Evolutionary conservation across 2,113 vertebrate genomes (phyloP).

Genomic region (Anhinga anhinga): DNA sequence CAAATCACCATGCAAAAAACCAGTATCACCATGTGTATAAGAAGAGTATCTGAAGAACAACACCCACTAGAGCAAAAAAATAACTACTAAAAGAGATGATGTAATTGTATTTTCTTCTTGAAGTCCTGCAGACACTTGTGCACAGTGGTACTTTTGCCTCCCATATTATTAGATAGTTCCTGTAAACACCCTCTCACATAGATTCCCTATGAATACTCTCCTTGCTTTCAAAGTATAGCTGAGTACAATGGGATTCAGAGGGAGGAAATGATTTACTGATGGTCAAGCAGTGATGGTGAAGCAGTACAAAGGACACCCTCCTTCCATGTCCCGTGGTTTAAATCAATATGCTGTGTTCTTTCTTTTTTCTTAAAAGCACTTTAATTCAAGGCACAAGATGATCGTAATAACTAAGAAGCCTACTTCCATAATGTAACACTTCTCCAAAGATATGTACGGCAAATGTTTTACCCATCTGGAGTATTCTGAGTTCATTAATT

Average conservation of each 20-base stretch:
- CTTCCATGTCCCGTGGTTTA: background rate
- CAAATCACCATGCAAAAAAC: background rate
- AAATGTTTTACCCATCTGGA: background rate
- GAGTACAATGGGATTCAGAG: background rate
- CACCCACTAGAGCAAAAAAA: background rate
- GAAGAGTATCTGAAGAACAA: background rate
- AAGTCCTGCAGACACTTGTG: background rate
- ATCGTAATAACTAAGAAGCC: background rate
- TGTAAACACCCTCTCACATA: background rate
- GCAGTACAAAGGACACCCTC: background rate
- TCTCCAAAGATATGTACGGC: background rate
- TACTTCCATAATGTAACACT: background rate
- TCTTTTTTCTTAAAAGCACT: background rate
- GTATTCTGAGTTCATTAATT: background rate
- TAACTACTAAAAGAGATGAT: background rate
- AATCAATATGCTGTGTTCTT: background rate
- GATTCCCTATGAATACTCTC: background rate
- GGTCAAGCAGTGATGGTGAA: background rate
- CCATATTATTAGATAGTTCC: background rate
- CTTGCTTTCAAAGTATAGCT: background rate
- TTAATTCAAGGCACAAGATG: background rate
- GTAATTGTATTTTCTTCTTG: background rate
- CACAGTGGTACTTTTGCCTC: background rate
- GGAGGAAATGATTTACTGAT: background rate
- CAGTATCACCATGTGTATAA: background rate